These are phyloP conservation scores for Leptestheria dahalacensis DNA, from an alignment of 1,140 invertebrate species.

Conservation along the genomic window DNA sequence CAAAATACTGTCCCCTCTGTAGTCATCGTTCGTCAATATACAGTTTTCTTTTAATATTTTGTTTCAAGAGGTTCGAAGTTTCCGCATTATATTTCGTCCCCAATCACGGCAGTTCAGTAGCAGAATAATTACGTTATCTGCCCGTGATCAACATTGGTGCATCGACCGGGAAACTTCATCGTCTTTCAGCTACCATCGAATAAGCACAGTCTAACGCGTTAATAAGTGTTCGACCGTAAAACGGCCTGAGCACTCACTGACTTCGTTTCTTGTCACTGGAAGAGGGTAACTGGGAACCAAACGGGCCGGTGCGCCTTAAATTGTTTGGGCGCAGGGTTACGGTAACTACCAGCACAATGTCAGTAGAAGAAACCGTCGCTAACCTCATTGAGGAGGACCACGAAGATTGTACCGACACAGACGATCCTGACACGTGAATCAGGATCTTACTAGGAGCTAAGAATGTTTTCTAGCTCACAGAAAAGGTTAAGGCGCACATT, in stretches of 20 bases:
- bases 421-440: background rate
- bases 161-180: constrained; percentile 5
- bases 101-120: too few species aligned
- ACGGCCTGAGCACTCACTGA: too few species aligned
- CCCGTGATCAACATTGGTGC: constrained; percentile 7
- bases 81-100: too few species aligned
- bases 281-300: background rate
- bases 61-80: too few species aligned
- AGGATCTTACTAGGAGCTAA: background rate
- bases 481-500: too few species aligned
- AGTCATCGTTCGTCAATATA: too few species aligned
- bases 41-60: too few species aligned
- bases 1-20: too few species aligned
- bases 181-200: background rate
- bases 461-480: background rate
- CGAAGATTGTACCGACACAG: background rate
- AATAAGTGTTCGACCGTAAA: background rate
- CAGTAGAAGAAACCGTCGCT: background rate
- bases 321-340: background rate
- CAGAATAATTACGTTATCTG: too few species aligned
- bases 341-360: background rate
- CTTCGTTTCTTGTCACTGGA: background rate
- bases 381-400: background rate
- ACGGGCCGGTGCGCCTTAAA: background rate
- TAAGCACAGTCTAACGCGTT: background rate